Evolutionary conservation across 2,888 invertebrate genomes (phyloP).

Genomic region (Agriotes lineatus): DNA sequence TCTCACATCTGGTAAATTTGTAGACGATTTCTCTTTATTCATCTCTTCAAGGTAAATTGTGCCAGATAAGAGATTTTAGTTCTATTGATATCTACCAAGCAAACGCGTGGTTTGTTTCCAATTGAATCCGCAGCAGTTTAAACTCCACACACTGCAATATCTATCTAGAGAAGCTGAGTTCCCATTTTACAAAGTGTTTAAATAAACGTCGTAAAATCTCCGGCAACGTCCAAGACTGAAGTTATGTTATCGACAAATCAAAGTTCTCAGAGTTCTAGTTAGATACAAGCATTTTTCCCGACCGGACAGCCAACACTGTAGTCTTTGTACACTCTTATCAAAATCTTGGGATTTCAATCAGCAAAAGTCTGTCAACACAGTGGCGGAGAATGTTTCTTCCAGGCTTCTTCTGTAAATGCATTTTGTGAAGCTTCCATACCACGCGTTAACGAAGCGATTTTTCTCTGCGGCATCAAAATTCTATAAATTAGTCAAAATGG

Average conservation of each 20-base stretch:
- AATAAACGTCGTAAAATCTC: conserved; percentile 7
- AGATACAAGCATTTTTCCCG: conserved; percentile 34
- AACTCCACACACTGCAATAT: too few relatives aligned
- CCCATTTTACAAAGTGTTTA: not conserved
- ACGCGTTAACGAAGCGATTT: too few relatives aligned
- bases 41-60: too few relatives aligned
- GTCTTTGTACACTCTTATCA: conserved; percentile 37
- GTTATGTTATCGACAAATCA: conserved; percentile 34
- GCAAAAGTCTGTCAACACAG: conserved; percentile 18
- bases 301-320: conserved; percentile 30
- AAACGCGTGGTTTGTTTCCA: too few relatives aligned
- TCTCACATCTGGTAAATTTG: too few relatives aligned
- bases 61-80: too few relatives aligned
- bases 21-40: too few relatives aligned
- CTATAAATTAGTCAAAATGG: too few relatives aligned
- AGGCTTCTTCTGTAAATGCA: not conserved
- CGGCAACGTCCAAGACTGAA: not conserved
- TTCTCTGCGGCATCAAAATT: too few relatives aligned
- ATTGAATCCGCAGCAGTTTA: too few relatives aligned
- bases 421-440: not conserved
- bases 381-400: not conserved
- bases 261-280: conserved; percentile 37
- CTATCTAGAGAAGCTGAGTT: too few relatives aligned
- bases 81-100: too few relatives aligned
- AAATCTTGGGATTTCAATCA: conserved; percentile 37